phyloP scores from a whole-genome alignment of 2,888 invertebrate genomes.

The Lampropteryx suffumata region DNA sequence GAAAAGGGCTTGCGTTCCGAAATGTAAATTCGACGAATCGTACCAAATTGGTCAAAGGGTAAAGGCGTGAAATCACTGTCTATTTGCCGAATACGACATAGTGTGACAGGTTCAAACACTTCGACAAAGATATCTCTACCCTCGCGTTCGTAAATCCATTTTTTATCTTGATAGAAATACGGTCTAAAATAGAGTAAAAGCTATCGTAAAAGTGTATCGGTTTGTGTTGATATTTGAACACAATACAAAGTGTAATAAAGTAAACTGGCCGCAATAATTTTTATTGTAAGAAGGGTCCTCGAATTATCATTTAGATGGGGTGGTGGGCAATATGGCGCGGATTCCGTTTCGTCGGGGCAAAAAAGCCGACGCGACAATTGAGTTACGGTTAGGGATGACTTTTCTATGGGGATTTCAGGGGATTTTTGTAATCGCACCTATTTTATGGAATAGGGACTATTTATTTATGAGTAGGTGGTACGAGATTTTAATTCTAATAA shows the following conservation, averaged over 20 bases:
- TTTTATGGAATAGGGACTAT: constrained; percentile 46
- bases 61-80: constrained; percentile 60
- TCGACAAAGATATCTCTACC: constrained; percentile 22
- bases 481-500: too few species aligned
- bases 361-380: constrained; percentile 64
- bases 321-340: constrained; percentile 74
- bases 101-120: constrained; percentile 48
- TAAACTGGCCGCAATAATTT: constrained; percentile 81
- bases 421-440: constrained; percentile 62
- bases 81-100: constrained; percentile 56
- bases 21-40: constrained; percentile 58
- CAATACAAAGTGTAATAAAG: constrained; percentile 81
- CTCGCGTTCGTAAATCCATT: constrained; percentile 19
- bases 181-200: constrained; percentile 34
- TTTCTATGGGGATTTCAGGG: constrained; percentile 49
- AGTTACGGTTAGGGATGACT: constrained; percentile 64
- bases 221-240: constrained; percentile 62
- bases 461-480: constrained; percentile 41
- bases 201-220: constrained; percentile 34
- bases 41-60: constrained; percentile 64
- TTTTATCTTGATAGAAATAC: constrained; percentile 7
- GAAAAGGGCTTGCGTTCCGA: constrained; percentile 40
- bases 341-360: constrained; percentile 55
- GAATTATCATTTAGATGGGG: constrained; percentile 82
- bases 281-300: constrained; percentile 77